Conservation (phyloP, 1,140 invertebrate species). For the Drosophila suzukii region DNA sequence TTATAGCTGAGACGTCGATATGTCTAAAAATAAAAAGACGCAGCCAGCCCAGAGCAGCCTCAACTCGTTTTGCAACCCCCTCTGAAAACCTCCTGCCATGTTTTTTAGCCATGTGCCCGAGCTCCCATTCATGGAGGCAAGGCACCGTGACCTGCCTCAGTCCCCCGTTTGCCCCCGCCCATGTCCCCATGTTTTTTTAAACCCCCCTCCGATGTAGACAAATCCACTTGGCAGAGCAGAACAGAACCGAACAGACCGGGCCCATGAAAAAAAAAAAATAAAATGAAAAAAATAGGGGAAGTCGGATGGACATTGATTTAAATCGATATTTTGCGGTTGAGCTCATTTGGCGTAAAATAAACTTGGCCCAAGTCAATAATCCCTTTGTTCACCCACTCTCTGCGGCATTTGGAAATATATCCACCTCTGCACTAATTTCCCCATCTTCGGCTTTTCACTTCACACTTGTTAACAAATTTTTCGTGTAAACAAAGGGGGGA, state of each 20-base stretch:
- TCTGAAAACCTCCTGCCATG: constrained; percentile 7
- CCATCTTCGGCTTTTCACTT: constrained; percentile 50
- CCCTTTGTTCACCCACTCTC: constrained; percentile 59
- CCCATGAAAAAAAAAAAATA: constrained; percentile 13
- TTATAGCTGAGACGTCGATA: constrained; percentile 81
- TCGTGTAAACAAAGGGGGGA: constrained; percentile 49
- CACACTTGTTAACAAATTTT: constrained; percentile 79
- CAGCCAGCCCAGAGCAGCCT: constrained; percentile 34
- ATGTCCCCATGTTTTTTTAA: background rate
- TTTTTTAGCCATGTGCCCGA: constrained; percentile 61
- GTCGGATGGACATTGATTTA: constrained; percentile 72
- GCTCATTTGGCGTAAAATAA: constrained; percentile 82
- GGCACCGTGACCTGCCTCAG: constrained; percentile 66
- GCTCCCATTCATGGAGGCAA: constrained; percentile 73
- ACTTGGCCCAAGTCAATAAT: constrained; percentile 79
- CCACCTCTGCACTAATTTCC: constrained; percentile 28
- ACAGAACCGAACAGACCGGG: background rate
- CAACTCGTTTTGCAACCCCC: background rate
- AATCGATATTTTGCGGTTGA: constrained; percentile 80
- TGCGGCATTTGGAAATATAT: constrained; percentile 36
- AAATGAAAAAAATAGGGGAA: constrained; percentile 1
- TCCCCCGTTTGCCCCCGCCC: background rate
- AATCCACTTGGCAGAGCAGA: constrained; percentile 55
- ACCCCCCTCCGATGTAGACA: constrained; percentile 45
- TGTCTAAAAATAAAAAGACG: constrained; percentile 73